Conservation (phyloP, 2,113 vertebrate genomes). For the Fulmarus glacialis region DNA sequence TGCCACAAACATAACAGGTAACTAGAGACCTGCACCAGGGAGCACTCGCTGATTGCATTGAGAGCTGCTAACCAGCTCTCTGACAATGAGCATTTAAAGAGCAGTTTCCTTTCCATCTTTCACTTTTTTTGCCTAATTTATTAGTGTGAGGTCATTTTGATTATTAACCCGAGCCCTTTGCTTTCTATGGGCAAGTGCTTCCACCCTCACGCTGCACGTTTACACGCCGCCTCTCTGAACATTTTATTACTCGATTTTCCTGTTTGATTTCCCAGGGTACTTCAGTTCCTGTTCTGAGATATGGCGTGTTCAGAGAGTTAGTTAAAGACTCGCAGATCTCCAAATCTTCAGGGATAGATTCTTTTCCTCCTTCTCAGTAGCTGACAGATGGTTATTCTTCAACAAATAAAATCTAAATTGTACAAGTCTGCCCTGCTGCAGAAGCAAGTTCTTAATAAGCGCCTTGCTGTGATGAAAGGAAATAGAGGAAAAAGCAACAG, state of each 20-base stretch:
- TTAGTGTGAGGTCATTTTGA: constrained; percentile 27
- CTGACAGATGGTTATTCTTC: constrained; percentile 64
- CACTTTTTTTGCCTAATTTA: constrained; percentile 43
- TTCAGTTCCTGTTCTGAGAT: constrained; percentile 56
- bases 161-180: constrained; percentile 39
- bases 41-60: neutral
- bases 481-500: constrained; percentile 40
- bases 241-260: constrained; percentile 41
- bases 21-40: neutral
- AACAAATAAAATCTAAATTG: constrained; percentile 55
- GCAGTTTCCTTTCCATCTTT: neutral
- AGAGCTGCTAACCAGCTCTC: constrained; percentile 27
- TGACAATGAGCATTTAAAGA: constrained; percentile 18
- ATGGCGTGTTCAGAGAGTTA: neutral
- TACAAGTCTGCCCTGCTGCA: neutral
- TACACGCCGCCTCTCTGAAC: neutral
- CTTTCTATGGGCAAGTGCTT: constrained; percentile 28
- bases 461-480: constrained; percentile 55
- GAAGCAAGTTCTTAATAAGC: constrained; percentile 44
- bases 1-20: neutral
- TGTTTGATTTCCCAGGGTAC: constrained; percentile 62
- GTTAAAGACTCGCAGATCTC: constrained; percentile 26
- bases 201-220: neutral
- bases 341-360: constrained; percentile 18
- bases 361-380: constrained; percentile 48